Conservation (phyloP, 1,140 invertebrate genomes). For the Sycophila sp. region DNA sequence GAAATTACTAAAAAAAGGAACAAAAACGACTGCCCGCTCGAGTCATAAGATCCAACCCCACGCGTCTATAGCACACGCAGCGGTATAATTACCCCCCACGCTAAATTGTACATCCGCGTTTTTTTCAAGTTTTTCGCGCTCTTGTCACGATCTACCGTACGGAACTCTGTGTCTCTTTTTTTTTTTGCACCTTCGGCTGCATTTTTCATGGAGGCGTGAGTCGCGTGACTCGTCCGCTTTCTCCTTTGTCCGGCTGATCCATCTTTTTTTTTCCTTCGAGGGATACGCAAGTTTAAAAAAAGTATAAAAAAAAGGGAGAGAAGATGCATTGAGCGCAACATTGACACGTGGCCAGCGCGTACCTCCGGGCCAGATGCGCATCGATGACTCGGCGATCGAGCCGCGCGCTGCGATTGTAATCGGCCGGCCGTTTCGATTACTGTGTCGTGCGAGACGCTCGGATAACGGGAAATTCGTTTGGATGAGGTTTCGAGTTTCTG, state of each 20-base stretch:
- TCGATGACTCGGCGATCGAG: conserved; percentile 24
- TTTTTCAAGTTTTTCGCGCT: no score
- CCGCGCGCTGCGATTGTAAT: background rate
- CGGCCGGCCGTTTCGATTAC: background rate
- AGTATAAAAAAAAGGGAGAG: background rate
- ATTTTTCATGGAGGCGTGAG: background rate
- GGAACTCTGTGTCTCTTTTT: no score
- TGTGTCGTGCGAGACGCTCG: background rate
- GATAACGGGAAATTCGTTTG: background rate
- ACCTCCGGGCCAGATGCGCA: background rate
- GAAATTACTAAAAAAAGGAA: no score
- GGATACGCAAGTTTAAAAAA: no score
- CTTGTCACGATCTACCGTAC: no score
- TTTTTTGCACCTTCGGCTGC: no score
- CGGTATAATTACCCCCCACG: no score
- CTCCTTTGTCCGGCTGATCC: background rate
- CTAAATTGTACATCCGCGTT: background rate
- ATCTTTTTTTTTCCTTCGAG: background rate
- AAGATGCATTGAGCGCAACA: background rate
- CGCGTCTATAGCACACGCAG: no score
- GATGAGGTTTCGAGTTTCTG: no score
- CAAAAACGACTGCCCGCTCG: no score
- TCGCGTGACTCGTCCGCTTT: conserved; percentile 1
- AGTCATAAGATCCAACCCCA: no score
- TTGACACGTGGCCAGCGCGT: conserved; percentile 4